Evolutionary conservation across 2,113 vertebrate genomes (phyloP), one percentile per base, ranked within the genome.

Genomic region (Prochilodus magdalenae): DNA sequence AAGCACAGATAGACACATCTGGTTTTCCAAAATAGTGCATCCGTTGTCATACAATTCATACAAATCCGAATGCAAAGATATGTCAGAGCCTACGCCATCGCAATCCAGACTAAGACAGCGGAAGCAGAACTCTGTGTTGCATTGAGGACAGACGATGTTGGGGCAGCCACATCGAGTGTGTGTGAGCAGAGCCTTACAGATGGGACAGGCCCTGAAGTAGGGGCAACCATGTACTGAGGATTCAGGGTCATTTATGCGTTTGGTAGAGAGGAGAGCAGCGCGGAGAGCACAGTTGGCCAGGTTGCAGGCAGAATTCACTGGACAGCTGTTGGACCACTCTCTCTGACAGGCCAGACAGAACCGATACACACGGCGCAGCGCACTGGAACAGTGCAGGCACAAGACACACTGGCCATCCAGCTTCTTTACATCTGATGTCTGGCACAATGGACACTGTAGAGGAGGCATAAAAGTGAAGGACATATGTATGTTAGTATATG

Each of bases 291-390:
- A 90, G 14, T 77, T 33, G 1, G 83, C 67, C 27, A 66, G 82
- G 4, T 11, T 12, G 67, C 89, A 90, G 55, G n/a, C 5, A 30
- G 29, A 16, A 4, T 53, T 24, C 24, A 30, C 4, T 3, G 36
- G 60, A 44, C 1, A 13, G 4, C 5, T 0, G 0, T 0, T 27
- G 27, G 81, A 73, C 87, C 89, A 88, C 59, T 86, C 80, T 13
- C 86, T 79, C 63, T 44, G 79, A 77, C 89, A 90, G 1, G 72
- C 79, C 71, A 73, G 65, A 73, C 89, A 90, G 85, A 88, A 88
- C 29, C 63, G 80, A 77, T 83, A 89, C 5, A 90, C 72, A 1
- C 75, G 29, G 1, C 44, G 49, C 26, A 66, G 73, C 12, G 5
- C 0, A 70, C 70, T 16, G 14, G 87, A 88, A 60, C 89, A 90